phyloP scores from a whole-genome alignment of 1,140 invertebrate species.

The Chymomyza costata region DNA sequence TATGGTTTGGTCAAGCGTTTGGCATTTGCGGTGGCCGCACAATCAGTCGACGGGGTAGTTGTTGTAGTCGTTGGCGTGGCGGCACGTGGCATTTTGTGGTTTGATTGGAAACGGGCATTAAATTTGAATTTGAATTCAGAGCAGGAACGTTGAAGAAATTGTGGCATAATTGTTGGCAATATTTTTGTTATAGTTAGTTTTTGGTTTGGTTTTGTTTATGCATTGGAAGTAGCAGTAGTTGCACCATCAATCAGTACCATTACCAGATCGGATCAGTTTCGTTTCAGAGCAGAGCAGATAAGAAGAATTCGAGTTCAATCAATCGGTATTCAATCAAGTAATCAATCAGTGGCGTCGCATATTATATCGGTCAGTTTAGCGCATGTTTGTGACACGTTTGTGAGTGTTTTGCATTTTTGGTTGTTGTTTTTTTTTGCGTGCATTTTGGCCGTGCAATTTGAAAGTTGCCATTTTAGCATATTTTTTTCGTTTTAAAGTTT shows the following conservation, averaged over 20 bases:
- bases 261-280: conserved; percentile 68
- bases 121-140: conserved; percentile 37
- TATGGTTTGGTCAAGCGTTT: conserved; percentile 47
- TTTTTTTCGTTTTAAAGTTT: conserved; percentile 5
- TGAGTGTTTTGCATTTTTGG: conserved; percentile 37
- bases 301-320: too few relatives aligned
- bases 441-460: conserved; percentile 15
- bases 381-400: conserved; percentile 17
- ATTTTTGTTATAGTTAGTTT: conserved; percentile 10
- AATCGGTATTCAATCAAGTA: conserved; percentile 46
- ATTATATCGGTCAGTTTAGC: conserved; percentile 13
- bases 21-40: conserved; percentile 42
- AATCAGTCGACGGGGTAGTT: conserved; percentile 68
- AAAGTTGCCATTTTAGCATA: conserved; percentile 16
- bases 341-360: conserved; percentile 65
- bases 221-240: conserved; percentile 40
- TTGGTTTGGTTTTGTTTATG: too few relatives aligned
- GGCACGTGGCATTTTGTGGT: conserved; percentile 42
- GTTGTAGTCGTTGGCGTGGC: conserved; percentile 57
- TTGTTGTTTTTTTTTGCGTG: conserved; percentile 15
- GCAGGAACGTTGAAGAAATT: conserved; percentile 70
- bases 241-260: conserved; percentile 69
- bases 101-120: conserved; percentile 38
- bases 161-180: conserved; percentile 40
- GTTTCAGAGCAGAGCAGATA: conserved; percentile 70